A percentile compares a stretch with the other conserved stretches of the same genome.
phyloP scores from a whole-genome alignment of 2,113 vertebrate genomes.

The Muntiacus reevesi region DNA sequence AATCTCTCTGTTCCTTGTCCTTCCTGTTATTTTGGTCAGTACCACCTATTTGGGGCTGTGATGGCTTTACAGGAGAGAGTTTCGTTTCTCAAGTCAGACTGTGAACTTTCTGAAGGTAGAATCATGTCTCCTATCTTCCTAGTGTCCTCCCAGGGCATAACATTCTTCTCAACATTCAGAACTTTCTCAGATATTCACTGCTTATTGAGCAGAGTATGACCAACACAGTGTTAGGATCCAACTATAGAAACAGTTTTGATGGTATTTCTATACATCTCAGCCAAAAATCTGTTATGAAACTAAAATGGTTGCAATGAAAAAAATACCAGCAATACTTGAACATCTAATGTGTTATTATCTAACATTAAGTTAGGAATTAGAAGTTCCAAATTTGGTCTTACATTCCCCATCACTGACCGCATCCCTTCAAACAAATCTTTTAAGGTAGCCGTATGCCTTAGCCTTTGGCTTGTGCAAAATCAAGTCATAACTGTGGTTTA shows the following conservation, averaged over 20 bases:
- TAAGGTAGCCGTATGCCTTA: neutral
- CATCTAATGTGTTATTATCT: neutral
- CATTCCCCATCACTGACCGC: neutral
- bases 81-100: neutral
- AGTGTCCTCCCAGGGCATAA: neutral
- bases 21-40: neutral
- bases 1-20: neutral
- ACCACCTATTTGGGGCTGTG: neutral
- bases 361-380: neutral
- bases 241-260: neutral
- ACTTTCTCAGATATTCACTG: neutral
- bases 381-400: neutral
- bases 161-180: neutral
- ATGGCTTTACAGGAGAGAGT: neutral
- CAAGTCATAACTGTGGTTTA: neutral
- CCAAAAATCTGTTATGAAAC: conserved; percentile 11
- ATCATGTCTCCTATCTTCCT: neutral
- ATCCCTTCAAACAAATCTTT: neutral
- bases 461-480: conserved; percentile 5
- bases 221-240: neutral
- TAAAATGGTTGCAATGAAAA: neutral
- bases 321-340: neutral
- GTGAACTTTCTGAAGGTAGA: neutral
- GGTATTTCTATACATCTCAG: neutral
- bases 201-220: neutral